These are phyloP conservation scores for Lanius collurio DNA, from an alignment of 2,113 vertebrate species.

Conservation along the genomic window DNA sequence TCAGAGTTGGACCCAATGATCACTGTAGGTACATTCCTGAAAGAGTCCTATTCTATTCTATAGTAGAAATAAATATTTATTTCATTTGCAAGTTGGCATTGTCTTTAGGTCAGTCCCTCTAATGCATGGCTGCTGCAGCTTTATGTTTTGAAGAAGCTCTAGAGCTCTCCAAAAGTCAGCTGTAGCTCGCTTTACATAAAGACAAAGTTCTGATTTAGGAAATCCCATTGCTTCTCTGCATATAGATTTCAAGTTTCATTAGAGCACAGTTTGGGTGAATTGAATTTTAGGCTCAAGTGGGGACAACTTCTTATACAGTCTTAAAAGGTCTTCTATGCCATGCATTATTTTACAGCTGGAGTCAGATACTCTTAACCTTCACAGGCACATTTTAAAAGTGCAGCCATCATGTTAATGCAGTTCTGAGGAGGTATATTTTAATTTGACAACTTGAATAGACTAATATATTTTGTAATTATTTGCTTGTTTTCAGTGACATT, in stretches of 20 bases:
- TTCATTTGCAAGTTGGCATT: background rate
- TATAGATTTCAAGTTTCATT: background rate
- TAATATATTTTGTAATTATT: background rate
- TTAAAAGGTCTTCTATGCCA: background rate
- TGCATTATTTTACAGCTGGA: background rate
- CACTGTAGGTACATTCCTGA: background rate
- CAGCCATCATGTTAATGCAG: background rate
- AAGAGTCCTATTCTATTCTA: background rate
- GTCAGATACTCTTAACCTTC: background rate
- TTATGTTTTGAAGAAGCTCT: background rate
- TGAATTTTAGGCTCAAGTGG: background rate
- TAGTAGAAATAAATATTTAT: background rate
- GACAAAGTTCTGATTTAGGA: background rate
- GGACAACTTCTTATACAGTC: background rate
- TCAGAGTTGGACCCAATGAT: background rate
- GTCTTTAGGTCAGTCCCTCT: background rate
- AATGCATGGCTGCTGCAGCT: background rate
- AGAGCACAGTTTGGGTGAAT: background rate
- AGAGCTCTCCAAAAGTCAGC: background rate
- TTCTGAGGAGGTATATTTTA: background rate
- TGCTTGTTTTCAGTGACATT: background rate
- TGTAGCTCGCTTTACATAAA: background rate
- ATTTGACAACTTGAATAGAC: background rate
- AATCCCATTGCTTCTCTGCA: background rate
- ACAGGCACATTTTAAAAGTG: background rate